Base-by-base conservation (phyloP, 2,113 vertebrate species). In the Hoplias malabaricus region DNA sequence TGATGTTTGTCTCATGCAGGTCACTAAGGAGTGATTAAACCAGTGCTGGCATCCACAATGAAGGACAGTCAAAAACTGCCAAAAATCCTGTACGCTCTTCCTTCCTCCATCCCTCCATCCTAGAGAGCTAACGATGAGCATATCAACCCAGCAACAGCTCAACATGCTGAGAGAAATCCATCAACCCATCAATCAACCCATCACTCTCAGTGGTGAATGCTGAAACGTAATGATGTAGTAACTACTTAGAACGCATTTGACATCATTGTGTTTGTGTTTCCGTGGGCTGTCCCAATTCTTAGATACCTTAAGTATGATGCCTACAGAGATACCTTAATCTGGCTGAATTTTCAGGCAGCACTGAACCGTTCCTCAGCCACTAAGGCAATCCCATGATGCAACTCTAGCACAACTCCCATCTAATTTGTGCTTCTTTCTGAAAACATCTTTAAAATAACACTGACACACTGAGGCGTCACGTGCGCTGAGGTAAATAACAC, bases 121-220 rank as follows among this genome's bases (percentile, higher is more conserved):
- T 65, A 57, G 85, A 81, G 88, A 53, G 75, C 80, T 87, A 80
- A 87, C 88, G 85, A 87, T 87, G 67, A 71, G 75, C 61, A 70
- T 21, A 80, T 86, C 86, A 89, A 87, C 84, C 85, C 86, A 88
- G 87, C 89, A 87, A 89, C 85, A 84, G 86, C 88, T 88, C 88
- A 91, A 87, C 89, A 87, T 81, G 86, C 84, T 25, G 71, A 62
- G 71, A 62, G 71, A 21, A 53, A 53, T 48, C 43, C 36, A 38
- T 38, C 42, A 62, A 61, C 21, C 71, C 56, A 61, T 73, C 71
- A 29, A 23, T 73, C 50, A 7, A 11, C 13, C 25, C 12, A 2
- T 27, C 27, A 42, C 69, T 23, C 48, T 2, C 46, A n/a, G 16
- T n/a, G 7, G 46, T 48, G 7, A 48, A 48, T 19, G 7, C 16